phyloP scores from a whole-genome alignment of 2,888 invertebrate genomes.

The Synergus laeviventris region DNA sequence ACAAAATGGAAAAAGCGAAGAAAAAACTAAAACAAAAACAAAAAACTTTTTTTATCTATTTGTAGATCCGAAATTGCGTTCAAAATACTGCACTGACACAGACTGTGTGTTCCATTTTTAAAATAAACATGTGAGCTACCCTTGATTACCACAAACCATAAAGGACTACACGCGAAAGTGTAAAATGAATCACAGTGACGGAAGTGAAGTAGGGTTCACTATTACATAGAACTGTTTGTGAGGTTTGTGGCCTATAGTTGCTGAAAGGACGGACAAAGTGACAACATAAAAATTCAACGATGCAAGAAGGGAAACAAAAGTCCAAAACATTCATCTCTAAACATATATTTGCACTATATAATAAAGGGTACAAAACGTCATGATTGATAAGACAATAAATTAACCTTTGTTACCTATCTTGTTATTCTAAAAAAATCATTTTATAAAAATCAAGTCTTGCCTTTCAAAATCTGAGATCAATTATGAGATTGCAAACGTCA shows the following conservation, averaged over 20 bases:
- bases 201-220: not conserved
- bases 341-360: not conserved
- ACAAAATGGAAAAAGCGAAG: too few species aligned
- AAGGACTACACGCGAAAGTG: not conserved
- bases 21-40: not conserved
- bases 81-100: slow-evolving; percentile 3
- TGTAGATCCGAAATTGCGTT: not conserved
- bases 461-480: not conserved
- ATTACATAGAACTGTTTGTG: not conserved
- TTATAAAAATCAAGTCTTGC: too few species aligned
- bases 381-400: too few species aligned
- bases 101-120: slow-evolving; percentile 3
- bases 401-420: too few species aligned
- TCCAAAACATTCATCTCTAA: slow-evolving; percentile 5
- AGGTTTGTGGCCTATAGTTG: not conserved
- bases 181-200: slow-evolving; percentile 1
- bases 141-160: not conserved
- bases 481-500: not conserved
- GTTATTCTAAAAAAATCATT: too few species aligned
- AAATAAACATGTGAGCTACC: not conserved
- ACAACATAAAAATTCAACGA: not conserved
- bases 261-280: not conserved
- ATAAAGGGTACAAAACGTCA: not conserved
- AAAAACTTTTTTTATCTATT: not conserved
- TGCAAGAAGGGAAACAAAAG: not conserved